Evolutionary conservation across 2,797 vertebrate species (phyloP).

Genomic region (Macroramphosus scolopax): DNA sequence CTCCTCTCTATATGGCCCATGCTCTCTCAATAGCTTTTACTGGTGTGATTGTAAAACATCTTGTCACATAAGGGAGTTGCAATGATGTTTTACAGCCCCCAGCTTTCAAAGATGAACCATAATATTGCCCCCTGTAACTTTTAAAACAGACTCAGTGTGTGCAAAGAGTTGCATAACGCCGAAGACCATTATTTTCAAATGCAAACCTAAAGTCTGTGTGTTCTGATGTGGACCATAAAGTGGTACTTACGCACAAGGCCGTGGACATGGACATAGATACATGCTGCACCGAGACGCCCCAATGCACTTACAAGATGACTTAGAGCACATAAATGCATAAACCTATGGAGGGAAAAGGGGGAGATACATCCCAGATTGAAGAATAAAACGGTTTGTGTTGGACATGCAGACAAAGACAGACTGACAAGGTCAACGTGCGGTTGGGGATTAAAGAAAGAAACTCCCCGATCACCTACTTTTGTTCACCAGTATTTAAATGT

Average conservation of each 20-base stretch:
- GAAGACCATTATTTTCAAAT: slow-evolving; percentile 58
- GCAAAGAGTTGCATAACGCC: slow-evolving; percentile 61
- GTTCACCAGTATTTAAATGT: too few species aligned
- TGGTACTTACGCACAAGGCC: slow-evolving; percentile 53
- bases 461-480: too few species aligned
- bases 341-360: not conserved
- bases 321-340: not conserved
- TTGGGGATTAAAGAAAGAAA: not conserved
- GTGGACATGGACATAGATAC: slow-evolving; percentile 14
- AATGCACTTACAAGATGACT: too few species aligned
- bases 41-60: slow-evolving; percentile 64
- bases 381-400: too few species aligned
- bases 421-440: slow-evolving; percentile 17
- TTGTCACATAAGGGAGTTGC: slow-evolving; percentile 66
- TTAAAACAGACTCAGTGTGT: slow-evolving; percentile 55
- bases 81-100: slow-evolving; percentile 65
- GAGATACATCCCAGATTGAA: not conserved
- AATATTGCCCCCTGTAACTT: slow-evolving; percentile 65
- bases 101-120: slow-evolving; percentile 63
- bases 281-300: slow-evolving; percentile 11
- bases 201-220: slow-evolving; percentile 47
- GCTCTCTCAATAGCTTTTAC: slow-evolving; percentile 53
- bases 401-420: slow-evolving; percentile 1
- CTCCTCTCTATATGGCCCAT: slow-evolving; percentile 27
- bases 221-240: slow-evolving; percentile 56